Conservation (phyloP, 2,113 vertebrate genomes). For the Geococcyx californianus region DNA sequence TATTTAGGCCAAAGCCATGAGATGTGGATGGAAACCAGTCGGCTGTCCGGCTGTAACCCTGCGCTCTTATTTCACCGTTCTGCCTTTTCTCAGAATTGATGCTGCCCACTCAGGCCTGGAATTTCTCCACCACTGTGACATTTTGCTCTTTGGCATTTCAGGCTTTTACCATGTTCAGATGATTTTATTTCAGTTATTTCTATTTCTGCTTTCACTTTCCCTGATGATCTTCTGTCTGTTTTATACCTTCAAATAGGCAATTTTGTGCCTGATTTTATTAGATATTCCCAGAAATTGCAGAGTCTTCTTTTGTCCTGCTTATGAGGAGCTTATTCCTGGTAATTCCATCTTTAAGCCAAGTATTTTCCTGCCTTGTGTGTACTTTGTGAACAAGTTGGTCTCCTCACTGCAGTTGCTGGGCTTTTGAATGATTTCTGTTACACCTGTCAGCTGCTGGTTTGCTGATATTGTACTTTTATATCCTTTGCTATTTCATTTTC, state of each 20-base stretch:
- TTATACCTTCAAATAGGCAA: neutral
- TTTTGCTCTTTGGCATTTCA: constrained; percentile 26
- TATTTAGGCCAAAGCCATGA: neutral
- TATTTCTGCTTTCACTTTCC: constrained; percentile 34
- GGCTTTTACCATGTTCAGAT: neutral
- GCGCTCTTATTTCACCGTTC: neutral
- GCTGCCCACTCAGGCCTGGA: neutral
- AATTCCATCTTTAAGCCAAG: neutral
- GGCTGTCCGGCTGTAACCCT: neutral
- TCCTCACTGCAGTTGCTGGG: neutral
- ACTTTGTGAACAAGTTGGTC: neutral
- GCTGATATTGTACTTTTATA: neutral
- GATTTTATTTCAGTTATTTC: neutral
- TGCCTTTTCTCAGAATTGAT: neutral
- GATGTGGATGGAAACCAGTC: neutral
- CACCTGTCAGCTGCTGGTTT: neutral
- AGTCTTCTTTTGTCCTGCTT: neutral
- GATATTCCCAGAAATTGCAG: neutral
- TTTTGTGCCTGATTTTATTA: neutral
- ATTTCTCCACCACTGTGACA: neutral
- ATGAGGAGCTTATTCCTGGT: neutral
- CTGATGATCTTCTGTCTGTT: neutral
- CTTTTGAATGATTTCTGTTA: neutral
- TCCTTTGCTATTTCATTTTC: neutral
- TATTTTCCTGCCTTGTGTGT: neutral